phyloP scores from a whole-genome alignment of 1,140 invertebrate genomes.

The Drosophila azteca region DNA sequence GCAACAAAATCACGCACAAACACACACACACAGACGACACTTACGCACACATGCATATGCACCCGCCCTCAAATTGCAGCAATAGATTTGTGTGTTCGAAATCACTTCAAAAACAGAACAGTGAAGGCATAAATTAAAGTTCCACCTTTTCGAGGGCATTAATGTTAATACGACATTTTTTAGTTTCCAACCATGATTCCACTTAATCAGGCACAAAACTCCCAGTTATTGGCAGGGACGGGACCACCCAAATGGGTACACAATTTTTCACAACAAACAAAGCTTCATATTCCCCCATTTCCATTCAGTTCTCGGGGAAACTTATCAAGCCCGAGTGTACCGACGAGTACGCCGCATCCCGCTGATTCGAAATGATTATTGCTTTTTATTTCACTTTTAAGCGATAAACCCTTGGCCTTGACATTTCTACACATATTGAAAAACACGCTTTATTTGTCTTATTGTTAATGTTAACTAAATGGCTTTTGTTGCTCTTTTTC shows the following conservation, averaged over 20 bases:
- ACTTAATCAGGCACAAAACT: conserved; percentile 31
- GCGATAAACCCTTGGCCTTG: conserved; percentile 33
- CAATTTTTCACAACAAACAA: conserved; percentile 80
- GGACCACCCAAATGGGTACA: conserved; percentile 53
- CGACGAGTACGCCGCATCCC: conserved; percentile 17
- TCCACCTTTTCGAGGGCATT: no score
- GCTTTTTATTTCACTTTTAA: conserved; percentile 61
- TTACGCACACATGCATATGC: no score
- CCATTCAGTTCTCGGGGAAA: conserved; percentile 1
- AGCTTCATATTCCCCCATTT: conserved; percentile 28
- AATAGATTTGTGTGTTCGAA: no score
- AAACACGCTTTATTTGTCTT: neutral
- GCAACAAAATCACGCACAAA: no score
- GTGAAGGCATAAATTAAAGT: neutral
- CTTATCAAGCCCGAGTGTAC: conserved; percentile 8
- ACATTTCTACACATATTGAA: conserved; percentile 1
- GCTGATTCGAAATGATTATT: conserved; percentile 46
- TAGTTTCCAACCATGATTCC: no score
- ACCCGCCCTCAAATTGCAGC: no score
- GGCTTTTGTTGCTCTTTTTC: conserved; percentile 4
- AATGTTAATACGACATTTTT: no score
- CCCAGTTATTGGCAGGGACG: conserved; percentile 59
- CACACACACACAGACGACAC: no score
- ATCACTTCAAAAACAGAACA: neutral
- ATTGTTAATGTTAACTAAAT: neutral